Conservation (phyloP, 1,140 invertebrate genomes). For the Lasioglossum baleicum region DNA sequence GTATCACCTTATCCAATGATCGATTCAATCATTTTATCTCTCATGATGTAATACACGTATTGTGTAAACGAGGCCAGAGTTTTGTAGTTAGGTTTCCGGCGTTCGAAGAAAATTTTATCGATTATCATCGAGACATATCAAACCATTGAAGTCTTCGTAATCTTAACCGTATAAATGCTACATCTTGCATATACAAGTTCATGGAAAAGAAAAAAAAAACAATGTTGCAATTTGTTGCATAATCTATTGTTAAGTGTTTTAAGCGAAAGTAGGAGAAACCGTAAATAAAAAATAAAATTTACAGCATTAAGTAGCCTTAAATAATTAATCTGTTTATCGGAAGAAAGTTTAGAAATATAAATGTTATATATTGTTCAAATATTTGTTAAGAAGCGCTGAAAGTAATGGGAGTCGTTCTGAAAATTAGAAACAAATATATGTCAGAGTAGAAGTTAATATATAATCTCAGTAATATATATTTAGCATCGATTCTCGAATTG, state of each 20-base stretch:
- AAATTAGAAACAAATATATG: not conserved
- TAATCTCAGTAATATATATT: not conserved
- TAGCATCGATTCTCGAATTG: not conserved
- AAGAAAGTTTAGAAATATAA: not conserved
- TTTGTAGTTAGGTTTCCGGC: not conserved
- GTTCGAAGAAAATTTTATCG: too few relatives aligned
- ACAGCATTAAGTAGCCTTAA: not conserved
- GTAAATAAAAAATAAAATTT: not conserved
- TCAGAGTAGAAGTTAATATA: not conserved
- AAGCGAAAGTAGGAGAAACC: not conserved
- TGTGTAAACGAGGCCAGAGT: not conserved
- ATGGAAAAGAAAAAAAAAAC: not conserved
- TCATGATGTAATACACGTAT: not conserved
- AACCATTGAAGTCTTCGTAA: not conserved
- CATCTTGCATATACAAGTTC: not conserved
- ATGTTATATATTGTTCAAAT: not conserved
- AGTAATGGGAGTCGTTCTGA: not conserved
- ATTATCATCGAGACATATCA: not conserved
- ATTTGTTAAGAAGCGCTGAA: not conserved
- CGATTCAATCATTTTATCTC: not conserved
- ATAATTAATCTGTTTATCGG: not conserved
- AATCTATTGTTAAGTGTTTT: not conserved
- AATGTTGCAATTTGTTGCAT: not conserved
- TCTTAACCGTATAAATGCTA: not conserved
- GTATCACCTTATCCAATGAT: constrained; percentile 1